These are phyloP conservation scores for Enteromius trimaculatus DNA, from an alignment of 2,797 vertebrate genomes.

Conservation along the genomic window DNA sequence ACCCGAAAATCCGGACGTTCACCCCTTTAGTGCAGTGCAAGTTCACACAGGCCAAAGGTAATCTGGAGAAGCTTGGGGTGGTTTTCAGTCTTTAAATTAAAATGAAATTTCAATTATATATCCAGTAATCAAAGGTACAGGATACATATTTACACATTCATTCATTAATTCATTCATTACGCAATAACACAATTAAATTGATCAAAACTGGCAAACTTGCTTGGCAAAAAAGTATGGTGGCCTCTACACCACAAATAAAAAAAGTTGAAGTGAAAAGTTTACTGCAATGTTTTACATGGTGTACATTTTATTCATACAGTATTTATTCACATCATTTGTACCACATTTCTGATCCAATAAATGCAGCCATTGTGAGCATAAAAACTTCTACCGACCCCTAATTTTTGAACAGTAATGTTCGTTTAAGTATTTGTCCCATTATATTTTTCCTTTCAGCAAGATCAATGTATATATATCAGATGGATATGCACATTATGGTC, in stretches of 20 bases:
- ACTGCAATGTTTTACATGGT: not conserved
- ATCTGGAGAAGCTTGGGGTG: not conserved
- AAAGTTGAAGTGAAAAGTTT: not conserved
- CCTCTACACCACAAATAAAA: not conserved
- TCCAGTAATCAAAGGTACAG: too few species aligned
- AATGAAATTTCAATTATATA: too few species aligned
- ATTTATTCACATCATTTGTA: not conserved
- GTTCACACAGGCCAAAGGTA: not conserved
- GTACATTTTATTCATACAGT: not conserved
- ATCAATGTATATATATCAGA: too few species aligned
- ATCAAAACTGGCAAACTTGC: too few species aligned
- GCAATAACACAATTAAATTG: too few species aligned
- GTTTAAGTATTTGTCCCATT: not conserved
- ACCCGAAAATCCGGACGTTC: not conserved
- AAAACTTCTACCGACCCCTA: too few species aligned
- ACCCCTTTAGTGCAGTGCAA: not conserved
- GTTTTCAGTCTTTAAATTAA: not conserved
- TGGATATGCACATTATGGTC: not conserved
- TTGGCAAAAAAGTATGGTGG: not conserved
- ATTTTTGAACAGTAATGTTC: not conserved
- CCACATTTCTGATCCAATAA: not conserved
- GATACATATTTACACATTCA: too few species aligned
- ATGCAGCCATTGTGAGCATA: not conserved
- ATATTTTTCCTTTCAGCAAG: not conserved
- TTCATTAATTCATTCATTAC: too few species aligned